A percentile compares a stretch with the other conserved stretches of the same genome.
These are phyloP conservation scores for Clarias laeviceps DNA, from an alignment of 2,797 vertebrate genomes.

Conservation along the genomic window DNA sequence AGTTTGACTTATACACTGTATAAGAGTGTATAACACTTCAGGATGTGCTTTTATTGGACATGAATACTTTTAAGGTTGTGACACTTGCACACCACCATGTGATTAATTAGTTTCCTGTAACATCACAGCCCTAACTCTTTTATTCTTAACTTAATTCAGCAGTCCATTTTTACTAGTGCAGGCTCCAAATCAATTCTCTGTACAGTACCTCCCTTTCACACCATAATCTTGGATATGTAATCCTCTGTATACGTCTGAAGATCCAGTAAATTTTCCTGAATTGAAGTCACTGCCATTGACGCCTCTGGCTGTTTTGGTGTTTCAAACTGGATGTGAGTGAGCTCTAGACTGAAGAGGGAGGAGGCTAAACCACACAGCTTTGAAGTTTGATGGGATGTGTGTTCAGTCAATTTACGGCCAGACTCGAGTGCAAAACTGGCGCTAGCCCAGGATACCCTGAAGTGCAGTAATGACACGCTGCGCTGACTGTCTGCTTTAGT, in stretches of 20 bases:
- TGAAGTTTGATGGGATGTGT: slow-evolving; percentile 18
- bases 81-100: neutral
- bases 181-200: neutral
- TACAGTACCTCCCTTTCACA: neutral
- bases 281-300: neutral
- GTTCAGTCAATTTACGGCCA: slow-evolving; percentile 18
- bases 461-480: slow-evolving; percentile 34
- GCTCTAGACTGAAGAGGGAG: neutral
- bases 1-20: neutral
- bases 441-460: slow-evolving; percentile 31
- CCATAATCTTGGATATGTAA: neutral
- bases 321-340: neutral
- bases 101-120: neutral
- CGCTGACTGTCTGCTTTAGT: slow-evolving; percentile 26
- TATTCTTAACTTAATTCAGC: neutral
- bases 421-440: neutral
- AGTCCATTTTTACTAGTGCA: neutral
- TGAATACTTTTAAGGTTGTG: neutral
- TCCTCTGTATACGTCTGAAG: neutral
- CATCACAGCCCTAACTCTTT: neutral
- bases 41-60: neutral
- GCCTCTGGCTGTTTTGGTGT: slow-evolving; percentile 1
- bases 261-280: neutral
- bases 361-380: slow-evolving; percentile 1
- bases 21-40: neutral